These are phyloP conservation scores for Erinaceus europaeus DNA, from an alignment of 2,113 vertebrate species.

Conservation along the genomic window DNA sequence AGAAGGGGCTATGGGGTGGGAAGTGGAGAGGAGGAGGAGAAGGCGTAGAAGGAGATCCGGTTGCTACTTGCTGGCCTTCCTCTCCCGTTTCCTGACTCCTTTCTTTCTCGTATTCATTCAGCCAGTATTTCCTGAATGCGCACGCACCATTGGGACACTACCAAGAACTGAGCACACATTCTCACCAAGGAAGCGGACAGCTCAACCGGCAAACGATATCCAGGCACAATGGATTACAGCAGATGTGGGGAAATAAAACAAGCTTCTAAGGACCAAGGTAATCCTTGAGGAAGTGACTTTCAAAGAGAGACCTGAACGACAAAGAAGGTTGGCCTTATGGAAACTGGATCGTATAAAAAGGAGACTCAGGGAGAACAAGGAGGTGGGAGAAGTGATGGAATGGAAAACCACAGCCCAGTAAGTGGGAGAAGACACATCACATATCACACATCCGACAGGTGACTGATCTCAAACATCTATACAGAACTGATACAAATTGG, in stretches of 20 bases:
- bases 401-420: neutral
- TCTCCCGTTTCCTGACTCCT: neutral
- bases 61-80: neutral
- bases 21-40: neutral
- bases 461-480: no score
- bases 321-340: neutral
- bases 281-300: neutral
- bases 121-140: neutral
- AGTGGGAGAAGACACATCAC: no score
- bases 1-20: neutral
- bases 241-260: neutral
- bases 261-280: neutral
- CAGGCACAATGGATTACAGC: neutral
- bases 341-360: neutral
- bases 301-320: neutral
- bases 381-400: neutral
- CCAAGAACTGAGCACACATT: neutral
- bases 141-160: neutral
- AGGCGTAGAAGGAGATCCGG: neutral
- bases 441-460: no score
- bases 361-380: neutral
- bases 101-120: neutral
- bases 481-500: no score
- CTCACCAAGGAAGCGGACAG: neutral
- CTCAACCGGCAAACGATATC: neutral